phyloP scores from a whole-genome alignment of 2,797 vertebrate genomes.

The Bradypus variegatus region DNA sequence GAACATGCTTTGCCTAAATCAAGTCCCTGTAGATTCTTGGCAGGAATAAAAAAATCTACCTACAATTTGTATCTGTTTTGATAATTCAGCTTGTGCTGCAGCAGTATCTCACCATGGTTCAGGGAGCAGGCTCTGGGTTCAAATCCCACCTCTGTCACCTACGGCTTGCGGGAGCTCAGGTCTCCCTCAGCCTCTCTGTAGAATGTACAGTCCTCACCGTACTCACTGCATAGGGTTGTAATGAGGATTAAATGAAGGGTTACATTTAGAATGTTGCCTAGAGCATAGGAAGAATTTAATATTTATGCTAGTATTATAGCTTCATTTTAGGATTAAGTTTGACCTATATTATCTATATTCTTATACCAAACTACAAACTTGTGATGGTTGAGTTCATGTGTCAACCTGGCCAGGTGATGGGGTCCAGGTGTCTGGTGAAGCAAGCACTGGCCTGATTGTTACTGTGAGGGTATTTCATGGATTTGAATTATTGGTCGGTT shows the following conservation, averaged over 20 bases:
- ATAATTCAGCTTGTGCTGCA: not conserved
- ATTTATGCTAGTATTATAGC: not conserved
- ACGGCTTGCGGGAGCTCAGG: not conserved
- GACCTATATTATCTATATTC: not conserved
- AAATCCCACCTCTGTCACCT: not conserved
- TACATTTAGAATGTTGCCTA: not conserved
- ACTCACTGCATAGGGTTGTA: not conserved
- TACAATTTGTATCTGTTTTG: not conserved
- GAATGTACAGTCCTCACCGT: not conserved
- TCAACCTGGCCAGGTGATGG: no score
- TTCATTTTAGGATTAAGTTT: not conserved
- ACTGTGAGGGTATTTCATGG: no score
- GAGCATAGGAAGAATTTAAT: not conserved
- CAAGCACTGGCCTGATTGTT: no score
- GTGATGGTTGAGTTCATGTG: no score
- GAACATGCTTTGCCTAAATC: conserved; percentile 29
- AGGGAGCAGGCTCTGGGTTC: not conserved
- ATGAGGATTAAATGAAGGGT: not conserved
- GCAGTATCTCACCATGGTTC: not conserved
- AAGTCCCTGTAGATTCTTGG: conserved; percentile 32
- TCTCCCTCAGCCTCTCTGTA: not conserved
- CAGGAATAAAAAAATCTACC: not conserved
- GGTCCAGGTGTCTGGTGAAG: no score
- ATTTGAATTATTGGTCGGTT: no score
- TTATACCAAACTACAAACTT: not conserved